These are phyloP conservation scores for Heterotis niloticus DNA, from an alignment of 2,113 vertebrate genomes.

Conservation along the genomic window DNA sequence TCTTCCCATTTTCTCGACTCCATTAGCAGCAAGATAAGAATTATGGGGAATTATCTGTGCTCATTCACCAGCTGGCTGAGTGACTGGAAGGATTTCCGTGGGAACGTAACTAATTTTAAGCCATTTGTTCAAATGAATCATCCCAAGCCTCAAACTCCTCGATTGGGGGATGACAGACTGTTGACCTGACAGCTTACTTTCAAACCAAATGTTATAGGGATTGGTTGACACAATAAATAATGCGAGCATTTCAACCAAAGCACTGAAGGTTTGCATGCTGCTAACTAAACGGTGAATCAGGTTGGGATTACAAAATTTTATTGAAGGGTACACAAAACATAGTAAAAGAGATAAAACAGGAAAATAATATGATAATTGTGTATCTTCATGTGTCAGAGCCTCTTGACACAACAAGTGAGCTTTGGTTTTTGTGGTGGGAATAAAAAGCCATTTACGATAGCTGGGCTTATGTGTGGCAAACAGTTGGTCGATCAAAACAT, in stretches of 20 bases:
- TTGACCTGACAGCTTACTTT: slow-evolving; percentile 7
- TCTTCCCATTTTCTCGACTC: not conserved
- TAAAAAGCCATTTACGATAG: too few relatives aligned
- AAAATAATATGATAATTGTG: not conserved
- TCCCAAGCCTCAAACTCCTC: not conserved
- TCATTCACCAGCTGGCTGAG: slow-evolving; percentile 7
- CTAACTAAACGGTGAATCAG: not conserved
- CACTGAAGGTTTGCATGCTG: not conserved
- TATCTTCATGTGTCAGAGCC: not conserved
- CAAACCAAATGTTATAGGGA: not conserved
- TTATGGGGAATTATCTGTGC: slow-evolving; percentile 4
- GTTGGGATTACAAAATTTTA: not conserved
- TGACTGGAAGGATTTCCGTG: not conserved
- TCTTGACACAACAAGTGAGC: not conserved
- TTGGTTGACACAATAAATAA: not conserved
- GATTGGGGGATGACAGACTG: not conserved
- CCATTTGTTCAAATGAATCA: slow-evolving; percentile 25
- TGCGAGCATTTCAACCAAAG: not conserved
- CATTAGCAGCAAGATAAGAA: not conserved
- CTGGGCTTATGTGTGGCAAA: too few relatives aligned
- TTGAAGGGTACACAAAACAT: not conserved
- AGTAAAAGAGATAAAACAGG: not conserved
- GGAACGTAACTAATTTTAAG: slow-evolving; percentile 13
- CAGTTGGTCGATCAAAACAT: too few relatives aligned
- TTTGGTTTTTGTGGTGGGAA: too few relatives aligned